Percentiles rank a stretch among this genome's conserved stretches.
Evolutionary conservation across 2,888 invertebrate species (phyloP).

Genomic region (Listrodromus nycthemerus): DNA sequence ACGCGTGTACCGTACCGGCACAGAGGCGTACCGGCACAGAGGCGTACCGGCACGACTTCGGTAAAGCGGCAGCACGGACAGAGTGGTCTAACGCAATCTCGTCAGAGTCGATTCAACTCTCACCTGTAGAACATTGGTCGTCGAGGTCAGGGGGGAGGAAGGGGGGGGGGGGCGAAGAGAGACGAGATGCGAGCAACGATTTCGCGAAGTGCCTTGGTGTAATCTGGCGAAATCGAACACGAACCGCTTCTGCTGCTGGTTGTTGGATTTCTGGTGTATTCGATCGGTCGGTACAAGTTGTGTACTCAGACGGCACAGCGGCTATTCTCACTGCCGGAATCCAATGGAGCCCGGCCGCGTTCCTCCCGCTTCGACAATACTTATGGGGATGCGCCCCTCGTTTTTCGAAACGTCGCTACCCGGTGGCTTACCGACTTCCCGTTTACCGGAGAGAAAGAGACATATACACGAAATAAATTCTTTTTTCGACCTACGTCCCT

Average conservation of each 20-base stretch:
- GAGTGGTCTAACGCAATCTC: slow-evolving; percentile 52
- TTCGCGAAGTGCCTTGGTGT: slow-evolving; percentile 55
- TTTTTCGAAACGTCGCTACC: slow-evolving; percentile 7
- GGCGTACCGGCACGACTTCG: background rate
- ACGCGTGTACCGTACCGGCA: slow-evolving; percentile 2
- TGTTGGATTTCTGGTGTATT: slow-evolving; percentile 28
- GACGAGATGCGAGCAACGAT: slow-evolving; percentile 53
- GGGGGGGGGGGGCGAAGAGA: slow-evolving; percentile 30
- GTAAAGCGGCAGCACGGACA: slow-evolving; percentile 6
- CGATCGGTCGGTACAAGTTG: slow-evolving; percentile 21
- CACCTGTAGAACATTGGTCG: slow-evolving; percentile 54
- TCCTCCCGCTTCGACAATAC: slow-evolving; percentile 25
- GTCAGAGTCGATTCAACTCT: slow-evolving; percentile 61
- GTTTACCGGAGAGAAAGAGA: slow-evolving; percentile 16
- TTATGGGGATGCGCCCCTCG: slow-evolving; percentile 30
- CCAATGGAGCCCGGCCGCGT: slow-evolving; percentile 22
- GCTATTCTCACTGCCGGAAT: slow-evolving; percentile 43
- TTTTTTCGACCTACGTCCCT: background rate
- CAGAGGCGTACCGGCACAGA: background rate
- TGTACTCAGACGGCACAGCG: slow-evolving; percentile 6
- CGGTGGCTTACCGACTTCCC: slow-evolving; percentile 23
- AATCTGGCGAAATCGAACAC: slow-evolving; percentile 64
- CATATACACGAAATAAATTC: slow-evolving; percentile 24
- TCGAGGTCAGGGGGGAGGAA: background rate
- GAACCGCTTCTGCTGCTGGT: slow-evolving; percentile 46